Evolutionary conservation across 2,888 invertebrate species (phyloP), one percentile per base, ranked within the genome.

Genomic region (Drosophila nigricruria): DNA sequence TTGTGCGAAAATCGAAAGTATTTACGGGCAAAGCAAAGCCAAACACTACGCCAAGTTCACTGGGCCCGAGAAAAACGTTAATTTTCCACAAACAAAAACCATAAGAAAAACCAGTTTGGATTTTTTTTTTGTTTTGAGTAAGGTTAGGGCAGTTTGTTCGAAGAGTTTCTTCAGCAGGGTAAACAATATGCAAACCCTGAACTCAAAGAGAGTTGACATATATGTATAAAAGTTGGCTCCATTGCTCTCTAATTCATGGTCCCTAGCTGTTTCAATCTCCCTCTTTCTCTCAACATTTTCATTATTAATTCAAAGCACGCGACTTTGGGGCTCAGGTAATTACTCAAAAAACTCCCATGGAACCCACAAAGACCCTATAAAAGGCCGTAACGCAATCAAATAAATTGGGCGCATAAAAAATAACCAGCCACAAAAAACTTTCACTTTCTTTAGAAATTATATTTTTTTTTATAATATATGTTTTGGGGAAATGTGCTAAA

Each of bases 371-470:
- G 27, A 40, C 49, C 20, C 32, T 32, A 32, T 23, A 25, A 54
- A 30, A 40, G 30, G 10, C 60, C 66, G 58, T 42, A 52, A 34
- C 62, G 86, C 65, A 70, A 65, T 66, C 64, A 49, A 58, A 64
- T 25, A 64, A 36, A 52, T 36, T 47, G 52, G 25, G 66, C 87
- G 0, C 83, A 71, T 63, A 59, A 69, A 54, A 52, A n/a, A 34
- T 25, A 47, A 27, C 5, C 43, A 43, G 16, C 23, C 14, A 16
- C 12, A 52, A 52, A 62, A 75, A 85, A 88, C 85, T 85, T 85
- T 85, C 85, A 85, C 90, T 85, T 85, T 85, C 90, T 86, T 82
- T 82, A 82, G 89, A 88, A 86, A 85, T 70, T 89, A 62, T 77
- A 71, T 63, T 49, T 62, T 56, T 50, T 43, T 47, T 65, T 60